A percentile compares a stretch with the other conserved stretches of the same genome.
Conservation (phyloP, 2,888 invertebrate genomes). For the Ochropacha duplaris region DNA sequence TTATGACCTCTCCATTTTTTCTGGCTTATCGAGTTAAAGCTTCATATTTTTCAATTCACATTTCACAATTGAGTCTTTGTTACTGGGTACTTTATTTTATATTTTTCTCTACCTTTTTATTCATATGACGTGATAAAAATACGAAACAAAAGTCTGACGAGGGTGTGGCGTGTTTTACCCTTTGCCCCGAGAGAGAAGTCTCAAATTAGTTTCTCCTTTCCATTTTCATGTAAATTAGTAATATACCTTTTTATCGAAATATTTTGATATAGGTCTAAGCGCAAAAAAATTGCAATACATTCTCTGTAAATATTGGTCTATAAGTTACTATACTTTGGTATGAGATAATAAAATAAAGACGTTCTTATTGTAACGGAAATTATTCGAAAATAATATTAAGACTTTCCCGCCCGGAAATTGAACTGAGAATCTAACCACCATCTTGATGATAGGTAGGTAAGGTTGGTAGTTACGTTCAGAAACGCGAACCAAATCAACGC, state of each 20-base stretch:
- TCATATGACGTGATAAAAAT: not conserved
- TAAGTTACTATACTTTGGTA: too few species aligned
- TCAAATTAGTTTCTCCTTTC: constrained; percentile 39
- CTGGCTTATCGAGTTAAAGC: too few species aligned
- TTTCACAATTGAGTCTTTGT: too few species aligned
- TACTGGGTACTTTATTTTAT: too few species aligned
- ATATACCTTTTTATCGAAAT: too few species aligned
- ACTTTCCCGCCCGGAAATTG: constrained; percentile 2
- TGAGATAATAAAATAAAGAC: too few species aligned
- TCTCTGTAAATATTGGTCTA: too few species aligned
- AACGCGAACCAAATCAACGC: constrained; percentile 59
- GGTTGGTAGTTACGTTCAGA: constrained; percentile 52
- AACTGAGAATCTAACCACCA: constrained; percentile 40
- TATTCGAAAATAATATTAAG: not conserved
- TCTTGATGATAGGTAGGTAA: constrained; percentile 61
- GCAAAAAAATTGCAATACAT: too few species aligned
- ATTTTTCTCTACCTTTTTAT: not conserved
- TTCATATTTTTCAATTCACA: too few species aligned
- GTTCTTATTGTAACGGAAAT: too few species aligned
- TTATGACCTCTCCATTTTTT: too few species aligned
- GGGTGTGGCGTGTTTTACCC: not conserved
- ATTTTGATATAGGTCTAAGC: too few species aligned
- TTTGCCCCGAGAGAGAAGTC: constrained; percentile 9
- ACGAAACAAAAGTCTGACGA: not conserved
- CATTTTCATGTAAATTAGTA: constrained; percentile 40